These are phyloP conservation scores for Hystrix cristata DNA, from an alignment of 2,113 vertebrate species.

Conservation along the genomic window DNA sequence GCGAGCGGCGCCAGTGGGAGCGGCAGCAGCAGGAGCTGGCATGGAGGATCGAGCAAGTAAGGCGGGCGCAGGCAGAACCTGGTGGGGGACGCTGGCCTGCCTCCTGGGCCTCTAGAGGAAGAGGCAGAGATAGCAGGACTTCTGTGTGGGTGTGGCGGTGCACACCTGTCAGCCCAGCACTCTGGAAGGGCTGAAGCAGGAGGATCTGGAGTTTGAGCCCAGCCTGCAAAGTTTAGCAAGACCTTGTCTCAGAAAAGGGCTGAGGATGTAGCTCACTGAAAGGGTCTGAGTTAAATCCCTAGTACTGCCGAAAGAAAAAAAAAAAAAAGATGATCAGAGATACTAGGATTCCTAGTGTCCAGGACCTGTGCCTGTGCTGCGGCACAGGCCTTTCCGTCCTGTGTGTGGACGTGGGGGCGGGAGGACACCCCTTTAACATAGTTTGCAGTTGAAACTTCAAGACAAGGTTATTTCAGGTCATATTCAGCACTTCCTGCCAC, in stretches of 20 bases:
- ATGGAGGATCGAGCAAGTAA: constrained; percentile 93
- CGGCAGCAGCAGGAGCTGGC: constrained; percentile 92
- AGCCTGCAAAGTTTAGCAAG: not conserved
- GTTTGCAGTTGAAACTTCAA: constrained; percentile 36
- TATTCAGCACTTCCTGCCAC: not conserved
- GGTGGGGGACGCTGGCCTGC: too few species aligned
- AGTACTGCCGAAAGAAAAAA: not conserved
- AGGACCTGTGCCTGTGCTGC: not conserved
- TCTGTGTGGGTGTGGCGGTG: too few species aligned
- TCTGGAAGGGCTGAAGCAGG: not conserved
- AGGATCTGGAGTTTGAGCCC: not conserved
- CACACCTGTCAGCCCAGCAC: not conserved
- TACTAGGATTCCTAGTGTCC: not conserved
- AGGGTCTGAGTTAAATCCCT: not conserved
- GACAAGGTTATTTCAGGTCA: constrained; percentile 56
- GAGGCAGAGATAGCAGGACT: not conserved
- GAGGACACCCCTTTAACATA: constrained; percentile 29
- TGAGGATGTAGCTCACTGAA: not conserved
- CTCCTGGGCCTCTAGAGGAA: not conserved
- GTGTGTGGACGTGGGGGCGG: not conserved
- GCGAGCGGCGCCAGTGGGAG: constrained; percentile 94
- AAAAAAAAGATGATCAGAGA: too few species aligned
- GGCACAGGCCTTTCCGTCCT: not conserved
- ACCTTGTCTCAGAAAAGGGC: not conserved
- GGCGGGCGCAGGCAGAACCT: not conserved